phyloP scores from a whole-genome alignment of 2,113 vertebrate species.

The Cyprinodon variegatus region DNA sequence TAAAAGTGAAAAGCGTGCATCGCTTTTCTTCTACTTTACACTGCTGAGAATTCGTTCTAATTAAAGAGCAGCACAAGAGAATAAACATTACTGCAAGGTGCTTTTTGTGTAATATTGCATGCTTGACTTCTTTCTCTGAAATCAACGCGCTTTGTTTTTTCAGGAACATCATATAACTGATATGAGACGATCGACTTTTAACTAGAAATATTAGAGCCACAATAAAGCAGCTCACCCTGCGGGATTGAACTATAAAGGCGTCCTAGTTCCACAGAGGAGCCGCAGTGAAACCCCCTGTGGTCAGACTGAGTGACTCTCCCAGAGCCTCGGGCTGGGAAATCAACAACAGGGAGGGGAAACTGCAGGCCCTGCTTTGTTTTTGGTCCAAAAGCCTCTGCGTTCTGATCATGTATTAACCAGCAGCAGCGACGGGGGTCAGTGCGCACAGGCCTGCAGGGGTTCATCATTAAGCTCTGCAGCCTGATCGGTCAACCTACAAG shows the following conservation, averaged over 20 bases:
- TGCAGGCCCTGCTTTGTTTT: conserved; percentile 41
- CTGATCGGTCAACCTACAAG: conserved; percentile 13
- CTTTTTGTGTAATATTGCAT: no score
- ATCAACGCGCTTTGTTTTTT: not conserved
- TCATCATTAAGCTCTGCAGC: conserved; percentile 51
- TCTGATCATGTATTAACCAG: conserved; percentile 72
- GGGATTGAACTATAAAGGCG: not conserved
- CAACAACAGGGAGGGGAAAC: conserved; percentile 23
- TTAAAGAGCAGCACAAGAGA: not conserved
- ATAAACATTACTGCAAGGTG: not conserved
- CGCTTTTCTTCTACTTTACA: not conserved
- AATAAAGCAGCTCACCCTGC: not conserved
- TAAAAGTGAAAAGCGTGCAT: not conserved
- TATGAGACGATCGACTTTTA: not conserved
- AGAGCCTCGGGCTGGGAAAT: conserved; percentile 8
- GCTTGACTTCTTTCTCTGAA: not conserved
- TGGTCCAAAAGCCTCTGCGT: conserved; percentile 23
- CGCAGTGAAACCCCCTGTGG: conserved; percentile 7
- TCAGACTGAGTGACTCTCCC: not conserved
- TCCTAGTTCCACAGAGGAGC: not conserved
- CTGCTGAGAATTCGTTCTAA: not conserved
- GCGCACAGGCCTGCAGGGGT: conserved; percentile 48
- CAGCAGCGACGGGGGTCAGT: conserved; percentile 61
- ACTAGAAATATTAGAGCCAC: not conserved
- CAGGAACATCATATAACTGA: not conserved